A percentile compares a stretch with the other conserved stretches of the same genome.
Evolutionary conservation across 2,797 vertebrate species (phyloP).

Genomic region (Channallabes apus): DNA sequence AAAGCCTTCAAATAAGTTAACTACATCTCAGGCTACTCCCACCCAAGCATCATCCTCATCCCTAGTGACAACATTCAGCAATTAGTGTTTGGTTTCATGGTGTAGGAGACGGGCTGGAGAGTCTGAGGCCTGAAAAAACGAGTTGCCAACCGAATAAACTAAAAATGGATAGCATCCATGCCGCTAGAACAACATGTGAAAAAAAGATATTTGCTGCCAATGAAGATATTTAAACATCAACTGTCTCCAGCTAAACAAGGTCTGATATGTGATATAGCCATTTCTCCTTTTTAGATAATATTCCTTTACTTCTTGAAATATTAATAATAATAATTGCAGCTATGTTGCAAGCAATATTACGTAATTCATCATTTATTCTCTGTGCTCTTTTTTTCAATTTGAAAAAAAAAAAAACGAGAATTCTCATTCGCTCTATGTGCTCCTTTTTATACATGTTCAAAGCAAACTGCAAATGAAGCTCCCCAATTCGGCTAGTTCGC

Average conservation of each 20-base stretch:
- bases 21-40: conserved; percentile 58
- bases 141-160: conserved; percentile 27
- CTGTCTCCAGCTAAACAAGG: conserved; percentile 31
- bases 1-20: conserved; percentile 61
- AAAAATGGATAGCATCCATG: conserved; percentile 31
- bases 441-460: neutral
- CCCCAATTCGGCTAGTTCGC: conserved; percentile 3
- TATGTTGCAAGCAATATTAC: conserved; percentile 9
- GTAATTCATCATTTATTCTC: neutral
- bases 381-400: conserved; percentile 3
- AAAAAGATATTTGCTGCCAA: neutral
- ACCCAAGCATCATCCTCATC: conserved; percentile 33
- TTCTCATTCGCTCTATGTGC: too few relatives aligned
- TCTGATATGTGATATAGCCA: neutral
- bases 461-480: conserved; percentile 47
- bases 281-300: neutral
- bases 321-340: neutral
- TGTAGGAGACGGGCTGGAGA: conserved; percentile 24
- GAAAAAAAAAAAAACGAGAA: neutral
- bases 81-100: conserved; percentile 64
- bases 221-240: conserved; percentile 3
- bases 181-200: conserved; percentile 6
- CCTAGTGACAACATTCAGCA: conserved; percentile 56
- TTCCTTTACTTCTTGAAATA: neutral
- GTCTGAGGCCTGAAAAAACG: conserved; percentile 24